Percentiles rank a stretch among this genome's conserved stretches.
Conservation (phyloP, 2,888 invertebrate species). For the Tipula unca region DNA sequence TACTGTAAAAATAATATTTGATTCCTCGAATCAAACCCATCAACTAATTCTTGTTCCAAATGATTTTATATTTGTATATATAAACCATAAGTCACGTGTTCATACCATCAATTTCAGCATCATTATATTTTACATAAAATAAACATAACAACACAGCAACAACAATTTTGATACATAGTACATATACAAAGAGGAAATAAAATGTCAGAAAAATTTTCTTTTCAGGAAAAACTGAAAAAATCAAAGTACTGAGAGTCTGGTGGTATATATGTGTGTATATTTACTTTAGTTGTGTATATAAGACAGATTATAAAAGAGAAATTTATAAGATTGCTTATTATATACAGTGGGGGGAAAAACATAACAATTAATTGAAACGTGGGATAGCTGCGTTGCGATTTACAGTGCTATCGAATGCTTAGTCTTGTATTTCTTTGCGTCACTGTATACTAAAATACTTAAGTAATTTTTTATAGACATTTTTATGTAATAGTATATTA, state of each 20-base stretch:
- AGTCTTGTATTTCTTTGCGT: neutral
- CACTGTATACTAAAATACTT: neutral
- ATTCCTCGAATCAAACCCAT: neutral
- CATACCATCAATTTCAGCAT: neutral
- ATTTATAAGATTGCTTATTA: neutral
- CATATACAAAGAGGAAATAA: neutral
- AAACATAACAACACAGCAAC: neutral
- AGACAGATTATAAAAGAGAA: neutral
- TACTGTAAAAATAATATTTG: neutral
- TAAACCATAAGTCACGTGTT: neutral
- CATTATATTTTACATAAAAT: neutral
- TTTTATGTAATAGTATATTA: neutral
- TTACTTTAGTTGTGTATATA: neutral
- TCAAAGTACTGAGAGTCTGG: neutral
- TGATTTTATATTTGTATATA: neutral
- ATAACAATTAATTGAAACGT: no score
- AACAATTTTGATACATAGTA: neutral
- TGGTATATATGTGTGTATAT: no score
- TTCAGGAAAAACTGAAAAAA: neutral
- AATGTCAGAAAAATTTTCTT: neutral
- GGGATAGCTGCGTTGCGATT: no score
- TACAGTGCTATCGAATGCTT: no score
- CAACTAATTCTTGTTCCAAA: neutral
- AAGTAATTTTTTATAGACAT: neutral
- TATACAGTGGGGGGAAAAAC: neutral